phyloP scores from a whole-genome alignment of 1,140 invertebrate species.

The Frieseomelitta varia region DNA sequence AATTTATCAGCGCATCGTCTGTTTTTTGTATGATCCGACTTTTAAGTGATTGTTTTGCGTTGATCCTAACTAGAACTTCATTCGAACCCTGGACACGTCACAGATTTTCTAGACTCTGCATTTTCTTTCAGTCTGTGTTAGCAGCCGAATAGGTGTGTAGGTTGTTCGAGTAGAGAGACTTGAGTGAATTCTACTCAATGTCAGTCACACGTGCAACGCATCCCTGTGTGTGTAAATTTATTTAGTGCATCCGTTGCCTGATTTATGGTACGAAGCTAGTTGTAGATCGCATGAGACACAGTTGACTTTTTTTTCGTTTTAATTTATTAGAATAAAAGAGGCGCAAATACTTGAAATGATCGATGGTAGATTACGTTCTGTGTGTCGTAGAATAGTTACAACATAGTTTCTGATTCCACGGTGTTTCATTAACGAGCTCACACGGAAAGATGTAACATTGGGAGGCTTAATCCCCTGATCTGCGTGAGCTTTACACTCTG shows the following conservation, averaged over 20 bases:
- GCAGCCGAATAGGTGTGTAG: constrained; percentile 78
- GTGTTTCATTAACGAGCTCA: not conserved
- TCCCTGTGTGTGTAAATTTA: constrained; percentile 60
- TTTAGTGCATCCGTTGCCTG: constrained; percentile 77
- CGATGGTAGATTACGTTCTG: constrained; percentile 36
- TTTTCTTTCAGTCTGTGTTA: constrained; percentile 77
- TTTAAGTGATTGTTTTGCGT: not conserved
- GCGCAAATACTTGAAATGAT: not conserved
- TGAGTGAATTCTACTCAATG: constrained; percentile 63
- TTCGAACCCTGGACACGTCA: constrained; percentile 55
- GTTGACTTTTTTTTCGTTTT: constrained; percentile 20
- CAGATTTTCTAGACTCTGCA: constrained; percentile 75
- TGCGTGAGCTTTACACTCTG: too few relatives aligned
- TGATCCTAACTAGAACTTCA: not conserved
- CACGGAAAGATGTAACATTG: not conserved
- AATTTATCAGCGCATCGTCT: not conserved
- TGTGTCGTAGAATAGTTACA: constrained; percentile 13
- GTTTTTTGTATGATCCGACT: not conserved
- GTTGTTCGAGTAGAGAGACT: constrained; percentile 75
- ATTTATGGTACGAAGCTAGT: constrained; percentile 64
- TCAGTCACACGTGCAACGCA: constrained; percentile 57
- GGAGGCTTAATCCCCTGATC: not conserved
- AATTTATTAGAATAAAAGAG: not conserved
- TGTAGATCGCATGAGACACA: constrained; percentile 47
- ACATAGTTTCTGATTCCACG: constrained; percentile 7